A percentile compares a stretch with the other conserved stretches of the same genome.
Conservation (phyloP, 2,797 vertebrate species). For the Bufotes viridis region DNA sequence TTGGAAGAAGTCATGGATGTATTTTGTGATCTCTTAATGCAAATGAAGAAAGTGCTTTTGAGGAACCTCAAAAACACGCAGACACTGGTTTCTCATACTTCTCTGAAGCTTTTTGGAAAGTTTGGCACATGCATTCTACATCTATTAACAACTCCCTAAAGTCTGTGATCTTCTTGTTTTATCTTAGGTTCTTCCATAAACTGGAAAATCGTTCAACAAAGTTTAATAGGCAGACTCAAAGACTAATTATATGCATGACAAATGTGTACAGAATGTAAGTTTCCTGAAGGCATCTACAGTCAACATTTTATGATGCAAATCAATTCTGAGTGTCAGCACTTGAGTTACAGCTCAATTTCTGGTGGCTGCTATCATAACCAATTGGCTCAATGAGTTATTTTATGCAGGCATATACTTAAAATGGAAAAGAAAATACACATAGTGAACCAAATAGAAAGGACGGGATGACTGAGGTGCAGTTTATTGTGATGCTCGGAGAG, state of each 20-base stretch:
- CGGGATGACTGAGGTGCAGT: background rate
- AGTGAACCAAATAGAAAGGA: background rate
- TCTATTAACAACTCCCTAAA: background rate
- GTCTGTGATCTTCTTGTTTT: background rate
- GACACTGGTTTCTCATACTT: background rate
- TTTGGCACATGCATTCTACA: slow-evolving; percentile 2
- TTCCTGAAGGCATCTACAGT: slow-evolving; percentile 5
- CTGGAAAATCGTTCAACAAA: background rate
- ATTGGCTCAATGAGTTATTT: background rate
- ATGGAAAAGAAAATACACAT: too few species aligned
- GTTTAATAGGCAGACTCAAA: background rate
- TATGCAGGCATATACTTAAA: too few species aligned
- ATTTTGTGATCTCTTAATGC: slow-evolving; percentile 1
- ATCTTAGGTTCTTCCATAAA: background rate
- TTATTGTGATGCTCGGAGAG: background rate
- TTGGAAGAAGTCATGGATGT: background rate
- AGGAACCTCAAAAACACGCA: slow-evolving; percentile 21
- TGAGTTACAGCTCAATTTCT: background rate
- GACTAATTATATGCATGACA: background rate
- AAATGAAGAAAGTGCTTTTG: background rate
- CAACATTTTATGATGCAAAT: background rate
- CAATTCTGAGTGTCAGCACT: background rate
- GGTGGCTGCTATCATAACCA: too few species aligned
- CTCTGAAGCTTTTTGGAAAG: slow-evolving; percentile 13
- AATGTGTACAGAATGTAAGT: background rate